Percentiles rank a stretch among this genome's conserved stretches.
These are phyloP conservation scores for Scaptodrosophila lebanonensis DNA, from an alignment of 1,140 invertebrate genomes.

Conservation along the genomic window DNA sequence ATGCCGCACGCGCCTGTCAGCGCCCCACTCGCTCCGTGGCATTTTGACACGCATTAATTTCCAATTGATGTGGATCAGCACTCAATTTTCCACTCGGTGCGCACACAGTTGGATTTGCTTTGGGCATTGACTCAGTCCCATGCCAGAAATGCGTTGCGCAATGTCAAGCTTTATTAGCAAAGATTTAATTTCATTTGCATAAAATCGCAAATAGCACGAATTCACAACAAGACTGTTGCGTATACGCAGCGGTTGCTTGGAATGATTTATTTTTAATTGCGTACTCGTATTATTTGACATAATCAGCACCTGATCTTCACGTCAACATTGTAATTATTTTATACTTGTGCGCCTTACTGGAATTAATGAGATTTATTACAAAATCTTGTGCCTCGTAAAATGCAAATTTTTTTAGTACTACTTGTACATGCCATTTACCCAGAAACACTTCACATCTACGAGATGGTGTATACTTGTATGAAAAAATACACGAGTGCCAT, in stretches of 20 bases:
- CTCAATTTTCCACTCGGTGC: slow-evolving; percentile 37
- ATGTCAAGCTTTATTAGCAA: slow-evolving; percentile 34
- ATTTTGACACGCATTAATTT: slow-evolving; percentile 26
- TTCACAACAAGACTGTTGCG: slow-evolving; percentile 12
- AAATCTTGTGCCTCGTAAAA: slow-evolving; percentile 13
- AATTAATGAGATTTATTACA: slow-evolving; percentile 38
- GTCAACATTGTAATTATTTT: slow-evolving; percentile 2
- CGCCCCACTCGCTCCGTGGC: neutral
- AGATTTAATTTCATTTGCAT: slow-evolving; percentile 52
- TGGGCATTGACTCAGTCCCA: too few species aligned
- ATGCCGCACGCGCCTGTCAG: neutral
- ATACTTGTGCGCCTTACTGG: neutral
- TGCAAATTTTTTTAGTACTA: slow-evolving; percentile 27
- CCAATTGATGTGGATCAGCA: slow-evolving; percentile 27
- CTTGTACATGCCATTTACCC: slow-evolving; percentile 7
- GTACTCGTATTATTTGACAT: too few species aligned
- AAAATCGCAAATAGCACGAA: slow-evolving; percentile 17
- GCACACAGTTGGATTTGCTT: neutral
- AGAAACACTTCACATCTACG: neutral
- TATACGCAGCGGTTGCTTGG: slow-evolving; percentile 10
- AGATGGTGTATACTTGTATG: too few species aligned
- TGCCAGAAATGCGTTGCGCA: too few species aligned
- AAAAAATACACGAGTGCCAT: too few species aligned
- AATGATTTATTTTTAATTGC: neutral
- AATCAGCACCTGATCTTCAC: too few species aligned